These are phyloP conservation scores for Argyra leucocephala DNA, from an alignment of 2,888 invertebrate genomes.

Conservation along the genomic window DNA sequence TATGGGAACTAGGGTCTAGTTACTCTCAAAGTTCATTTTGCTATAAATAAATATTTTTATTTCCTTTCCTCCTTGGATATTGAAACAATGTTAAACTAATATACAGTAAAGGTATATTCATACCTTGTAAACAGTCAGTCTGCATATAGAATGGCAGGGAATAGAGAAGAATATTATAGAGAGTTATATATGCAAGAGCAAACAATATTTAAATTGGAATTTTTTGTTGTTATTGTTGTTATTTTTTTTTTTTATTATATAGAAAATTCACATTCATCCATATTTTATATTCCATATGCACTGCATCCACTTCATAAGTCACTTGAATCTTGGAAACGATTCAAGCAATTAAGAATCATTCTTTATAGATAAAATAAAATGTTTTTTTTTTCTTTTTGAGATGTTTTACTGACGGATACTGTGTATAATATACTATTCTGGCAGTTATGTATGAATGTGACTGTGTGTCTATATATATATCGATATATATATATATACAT, in stretches of 20 bases:
- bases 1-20: background rate
- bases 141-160: too few species aligned
- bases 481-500: too few species aligned
- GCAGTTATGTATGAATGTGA: too few species aligned
- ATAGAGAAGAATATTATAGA: too few species aligned
- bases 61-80: background rate
- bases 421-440: too few species aligned
- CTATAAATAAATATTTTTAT: background rate
- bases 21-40: background rate
- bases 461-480: too few species aligned
- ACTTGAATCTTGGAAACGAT: slow-evolving; percentile 3
- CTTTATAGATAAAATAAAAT: too few species aligned
- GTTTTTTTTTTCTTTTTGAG: too few species aligned
- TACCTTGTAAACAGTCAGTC: too few species aligned
- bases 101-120: too few species aligned
- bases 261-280: background rate
- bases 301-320: background rate
- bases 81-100: background rate
- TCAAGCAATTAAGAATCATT: background rate
- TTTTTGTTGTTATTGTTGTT: background rate
- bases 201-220: background rate
- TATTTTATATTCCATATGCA: background rate
- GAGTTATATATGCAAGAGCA: too few species aligned
- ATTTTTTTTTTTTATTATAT: background rate
- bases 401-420: too few species aligned